A percentile compares a stretch with the other conserved stretches of the same genome.
phyloP scores from a whole-genome alignment of 2,113 vertebrate species.

The Neogobius melanostomus region DNA sequence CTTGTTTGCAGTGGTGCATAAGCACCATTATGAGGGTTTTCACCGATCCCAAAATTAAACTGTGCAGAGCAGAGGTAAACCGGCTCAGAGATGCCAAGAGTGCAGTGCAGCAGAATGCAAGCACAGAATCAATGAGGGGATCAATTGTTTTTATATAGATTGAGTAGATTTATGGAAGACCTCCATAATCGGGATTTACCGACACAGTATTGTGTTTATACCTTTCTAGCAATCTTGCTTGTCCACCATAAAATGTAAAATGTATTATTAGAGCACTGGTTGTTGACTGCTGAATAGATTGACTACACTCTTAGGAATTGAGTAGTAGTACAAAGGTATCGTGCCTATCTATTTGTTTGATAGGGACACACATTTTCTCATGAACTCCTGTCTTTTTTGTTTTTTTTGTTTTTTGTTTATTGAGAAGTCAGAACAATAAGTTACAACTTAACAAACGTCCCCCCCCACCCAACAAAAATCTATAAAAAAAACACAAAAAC shows the following conservation, averaged over 20 bases:
- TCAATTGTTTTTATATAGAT: conserved; percentile 18
- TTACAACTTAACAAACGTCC: no score
- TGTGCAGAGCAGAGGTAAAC: not conserved
- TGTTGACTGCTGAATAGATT: not conserved
- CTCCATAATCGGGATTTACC: not conserved
- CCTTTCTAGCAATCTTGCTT: not conserved
- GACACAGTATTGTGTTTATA: not conserved
- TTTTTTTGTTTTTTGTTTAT: no score
- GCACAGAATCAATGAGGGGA: conserved; percentile 8
- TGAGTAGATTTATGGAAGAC: conserved; percentile 7
- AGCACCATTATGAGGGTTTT: conserved; percentile 35
- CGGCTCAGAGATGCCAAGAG: not conserved
- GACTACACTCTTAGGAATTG: no score
- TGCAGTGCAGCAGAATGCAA: conserved; percentile 7
- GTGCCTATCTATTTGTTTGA: no score
- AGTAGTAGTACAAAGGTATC: no score
- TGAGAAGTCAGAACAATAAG: no score
- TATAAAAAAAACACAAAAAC: no score
- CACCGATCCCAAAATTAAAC: not conserved
- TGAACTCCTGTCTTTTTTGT: no score
- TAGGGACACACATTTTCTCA: no score
- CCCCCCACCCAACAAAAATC: no score
- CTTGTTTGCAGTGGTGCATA: conserved; percentile 25
- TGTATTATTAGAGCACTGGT: not conserved
- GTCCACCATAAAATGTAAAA: not conserved